These are phyloP conservation scores for Amorpha juglandis DNA, from an alignment of 2,888 invertebrate genomes.

Conservation along the genomic window DNA sequence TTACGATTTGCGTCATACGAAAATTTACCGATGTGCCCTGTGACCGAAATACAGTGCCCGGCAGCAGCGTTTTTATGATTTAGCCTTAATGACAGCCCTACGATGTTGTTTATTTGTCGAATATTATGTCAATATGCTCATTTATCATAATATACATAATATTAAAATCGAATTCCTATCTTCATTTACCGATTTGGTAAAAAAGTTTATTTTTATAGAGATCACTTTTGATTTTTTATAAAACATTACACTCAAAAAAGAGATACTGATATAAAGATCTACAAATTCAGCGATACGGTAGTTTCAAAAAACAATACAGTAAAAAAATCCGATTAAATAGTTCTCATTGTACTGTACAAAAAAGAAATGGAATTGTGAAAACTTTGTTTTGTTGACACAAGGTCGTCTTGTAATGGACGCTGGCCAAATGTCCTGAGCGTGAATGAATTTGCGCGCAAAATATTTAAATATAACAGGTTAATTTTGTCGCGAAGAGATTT, in stretches of 20 bases:
- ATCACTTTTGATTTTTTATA: background rate
- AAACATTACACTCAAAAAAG: background rate
- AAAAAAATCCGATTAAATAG: background rate
- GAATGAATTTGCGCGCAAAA: conserved; percentile 26
- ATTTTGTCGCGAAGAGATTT: background rate
- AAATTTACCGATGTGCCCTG: too few relatives aligned
- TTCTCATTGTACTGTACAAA: background rate
- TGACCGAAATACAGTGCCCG: too few relatives aligned
- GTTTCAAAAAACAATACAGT: background rate
- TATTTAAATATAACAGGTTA: conserved; percentile 20
- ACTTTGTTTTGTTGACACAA: conserved; percentile 21
- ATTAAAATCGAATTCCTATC: too few relatives aligned
- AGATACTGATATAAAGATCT: background rate
- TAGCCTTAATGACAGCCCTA: too few relatives aligned
- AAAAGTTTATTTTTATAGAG: too few relatives aligned
- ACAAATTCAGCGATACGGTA: background rate
- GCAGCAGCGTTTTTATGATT: too few relatives aligned
- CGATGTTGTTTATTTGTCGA: too few relatives aligned
- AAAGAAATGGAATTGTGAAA: conserved; percentile 12
- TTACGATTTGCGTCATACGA: too few relatives aligned
- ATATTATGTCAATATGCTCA: too few relatives aligned
- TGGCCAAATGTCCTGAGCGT: conserved; percentile 14
- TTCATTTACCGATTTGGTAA: too few relatives aligned
- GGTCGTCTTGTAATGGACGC: conserved; percentile 27
- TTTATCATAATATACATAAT: too few relatives aligned